Conservation (phyloP, 2,797 vertebrate species). For the Eospalax fontanierii region DNA sequence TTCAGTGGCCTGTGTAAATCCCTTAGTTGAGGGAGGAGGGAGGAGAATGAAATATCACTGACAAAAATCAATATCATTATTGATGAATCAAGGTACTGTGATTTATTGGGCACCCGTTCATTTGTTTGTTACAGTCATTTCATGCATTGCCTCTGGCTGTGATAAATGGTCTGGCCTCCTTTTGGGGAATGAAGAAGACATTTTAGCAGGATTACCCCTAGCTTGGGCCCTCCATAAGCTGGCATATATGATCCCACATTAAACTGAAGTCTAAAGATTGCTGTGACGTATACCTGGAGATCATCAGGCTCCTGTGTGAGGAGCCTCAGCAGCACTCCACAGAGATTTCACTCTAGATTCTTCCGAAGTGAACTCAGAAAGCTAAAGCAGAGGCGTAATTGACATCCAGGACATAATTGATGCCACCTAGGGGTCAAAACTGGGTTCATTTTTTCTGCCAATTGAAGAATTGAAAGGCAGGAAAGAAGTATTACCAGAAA, state of each 20-base stretch:
- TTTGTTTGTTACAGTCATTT: conserved; percentile 80
- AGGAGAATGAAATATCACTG: conserved; percentile 80
- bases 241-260: conserved; percentile 28
- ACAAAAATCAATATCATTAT: conserved; percentile 75
- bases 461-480: neutral
- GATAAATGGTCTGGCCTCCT: conserved; percentile 71
- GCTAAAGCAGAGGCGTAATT: neutral
- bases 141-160: conserved; percentile 66
- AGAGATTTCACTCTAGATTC: neutral
- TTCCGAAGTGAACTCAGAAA: conserved; percentile 49
- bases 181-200: conserved; percentile 43
- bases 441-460: neutral
- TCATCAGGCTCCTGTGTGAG: neutral
- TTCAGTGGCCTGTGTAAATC: conserved; percentile 73
- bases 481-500: neutral
- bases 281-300: conserved; percentile 13
- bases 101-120: conserved; percentile 79
- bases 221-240: neutral
- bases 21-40: conserved; percentile 54
- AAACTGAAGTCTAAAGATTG: conserved; percentile 31
- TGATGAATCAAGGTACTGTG: conserved; percentile 79
- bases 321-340: neutral
- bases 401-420: neutral
- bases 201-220: neutral
- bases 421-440: neutral